Evolutionary conservation across 2,888 invertebrate genomes (phyloP).

Genomic region (Glyphotaelius pellucidus): DNA sequence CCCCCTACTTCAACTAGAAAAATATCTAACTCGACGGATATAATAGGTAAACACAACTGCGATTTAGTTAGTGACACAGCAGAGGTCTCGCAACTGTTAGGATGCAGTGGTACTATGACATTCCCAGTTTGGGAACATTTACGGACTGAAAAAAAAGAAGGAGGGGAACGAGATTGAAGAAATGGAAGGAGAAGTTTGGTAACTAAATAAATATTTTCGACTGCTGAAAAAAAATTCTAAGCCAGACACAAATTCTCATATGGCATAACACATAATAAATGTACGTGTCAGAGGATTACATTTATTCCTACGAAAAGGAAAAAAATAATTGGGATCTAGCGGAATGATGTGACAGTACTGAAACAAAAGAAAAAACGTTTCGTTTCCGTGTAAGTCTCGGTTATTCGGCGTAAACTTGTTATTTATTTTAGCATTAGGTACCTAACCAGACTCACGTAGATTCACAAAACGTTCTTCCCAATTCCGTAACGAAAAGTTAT

Average conservation of each 20-base stretch:
- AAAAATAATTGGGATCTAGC: constrained; percentile 1
- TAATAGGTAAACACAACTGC: neutral
- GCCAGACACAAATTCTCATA: neutral
- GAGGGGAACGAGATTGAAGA: neutral
- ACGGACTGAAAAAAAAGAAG: neutral
- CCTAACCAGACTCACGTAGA: constrained; percentile 34
- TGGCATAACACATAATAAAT: neutral
- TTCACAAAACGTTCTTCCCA: constrained; percentile 43
- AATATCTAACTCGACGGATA: neutral
- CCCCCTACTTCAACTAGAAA: neutral
- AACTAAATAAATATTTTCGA: neutral
- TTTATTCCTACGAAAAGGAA: neutral
- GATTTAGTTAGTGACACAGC: too few relatives aligned
- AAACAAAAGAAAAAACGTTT: neutral
- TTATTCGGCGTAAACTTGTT: constrained; percentile 17
- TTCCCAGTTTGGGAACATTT: too few relatives aligned
- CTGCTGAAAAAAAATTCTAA: neutral
- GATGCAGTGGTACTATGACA: too few relatives aligned
- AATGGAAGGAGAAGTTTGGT: neutral
- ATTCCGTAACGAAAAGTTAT: constrained; percentile 50
- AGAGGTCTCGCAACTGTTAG: too few relatives aligned
- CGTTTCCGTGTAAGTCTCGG: neutral
- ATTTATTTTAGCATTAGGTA: neutral
- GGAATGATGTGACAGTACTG: constrained; percentile 30
- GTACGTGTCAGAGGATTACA: too few relatives aligned